phyloP scores from a whole-genome alignment of 2,888 invertebrate species.

The Exephanes ischioxanthus region DNA sequence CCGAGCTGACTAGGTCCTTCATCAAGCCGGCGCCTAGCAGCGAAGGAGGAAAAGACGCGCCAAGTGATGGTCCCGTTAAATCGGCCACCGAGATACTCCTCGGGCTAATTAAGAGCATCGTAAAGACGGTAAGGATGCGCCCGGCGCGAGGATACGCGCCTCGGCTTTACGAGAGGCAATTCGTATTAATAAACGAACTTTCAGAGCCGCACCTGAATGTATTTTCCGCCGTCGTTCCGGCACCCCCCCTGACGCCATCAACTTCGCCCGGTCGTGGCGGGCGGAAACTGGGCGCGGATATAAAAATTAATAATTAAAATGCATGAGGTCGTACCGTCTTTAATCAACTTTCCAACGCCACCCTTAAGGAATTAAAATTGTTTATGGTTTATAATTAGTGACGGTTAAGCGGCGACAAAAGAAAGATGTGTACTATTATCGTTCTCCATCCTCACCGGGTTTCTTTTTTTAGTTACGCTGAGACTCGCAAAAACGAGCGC shows the following conservation, averaged over 20 bases:
- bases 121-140: conserved; percentile 63
- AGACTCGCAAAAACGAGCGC: conserved; percentile 21
- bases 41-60: conserved; percentile 28
- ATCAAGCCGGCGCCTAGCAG: conserved; percentile 47
- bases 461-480: neutral
- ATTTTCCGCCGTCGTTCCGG: conserved; percentile 59
- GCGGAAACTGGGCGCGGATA: conserved; percentile 42
- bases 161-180: conserved; percentile 77
- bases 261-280: neutral
- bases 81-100: conserved; percentile 67
- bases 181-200: conserved; percentile 81
- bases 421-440: conserved; percentile 1
- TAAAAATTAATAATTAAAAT: conserved; percentile 79
- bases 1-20: conserved; percentile 46
- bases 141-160: conserved; percentile 48
- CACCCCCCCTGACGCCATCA: conserved; percentile 21
- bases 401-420: conserved; percentile 58
- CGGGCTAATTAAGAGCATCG: conserved; percentile 75
- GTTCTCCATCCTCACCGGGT: neutral
- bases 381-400: conserved; percentile 78
- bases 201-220: conserved; percentile 67
- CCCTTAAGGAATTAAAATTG: conserved; percentile 77
- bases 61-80: conserved; percentile 67
- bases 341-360: conserved; percentile 77
- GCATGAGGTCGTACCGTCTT: conserved; percentile 73